Percentiles rank a stretch among this genome's conserved stretches.
phyloP scores from a whole-genome alignment of 2,797 vertebrate species.

The Tenualosa thibaudeaui region DNA sequence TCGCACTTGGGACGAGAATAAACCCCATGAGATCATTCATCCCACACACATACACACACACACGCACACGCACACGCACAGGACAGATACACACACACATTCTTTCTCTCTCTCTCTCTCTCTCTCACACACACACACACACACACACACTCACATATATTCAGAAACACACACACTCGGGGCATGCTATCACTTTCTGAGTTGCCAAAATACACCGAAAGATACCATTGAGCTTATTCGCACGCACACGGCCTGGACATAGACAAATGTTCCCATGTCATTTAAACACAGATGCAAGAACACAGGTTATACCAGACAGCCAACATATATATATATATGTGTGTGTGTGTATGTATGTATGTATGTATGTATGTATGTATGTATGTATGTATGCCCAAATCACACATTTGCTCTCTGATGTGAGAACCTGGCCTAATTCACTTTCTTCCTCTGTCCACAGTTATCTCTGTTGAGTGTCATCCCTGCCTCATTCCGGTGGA shows the following conservation, averaged over 20 bases:
- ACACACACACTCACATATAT: slow-evolving; percentile 2
- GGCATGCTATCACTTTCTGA: no score
- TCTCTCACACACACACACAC: neutral
- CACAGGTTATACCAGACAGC: neutral
- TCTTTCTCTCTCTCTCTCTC: neutral
- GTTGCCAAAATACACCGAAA: slow-evolving; percentile 11
- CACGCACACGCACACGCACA: neutral
- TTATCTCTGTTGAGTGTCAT: no score
- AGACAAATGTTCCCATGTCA: slow-evolving; percentile 49
- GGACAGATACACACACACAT: neutral
- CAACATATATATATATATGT: no score
- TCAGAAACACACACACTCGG: neutral
- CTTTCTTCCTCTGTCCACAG: no score
- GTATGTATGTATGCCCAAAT: no score
- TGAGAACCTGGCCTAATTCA: no score
- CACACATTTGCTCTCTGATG: no score
- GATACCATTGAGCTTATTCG: no score
- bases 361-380: no score
- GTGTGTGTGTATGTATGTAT: no score
- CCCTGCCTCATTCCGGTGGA: no score
- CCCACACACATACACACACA: neutral
- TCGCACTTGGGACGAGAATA: slow-evolving; percentile 38
- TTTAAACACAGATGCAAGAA: slow-evolving; percentile 22
- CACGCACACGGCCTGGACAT: neutral
- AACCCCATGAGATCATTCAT: neutral